Conservation (phyloP, 1,140 invertebrate genomes). For the Teleogryllus occipitalis region DNA sequence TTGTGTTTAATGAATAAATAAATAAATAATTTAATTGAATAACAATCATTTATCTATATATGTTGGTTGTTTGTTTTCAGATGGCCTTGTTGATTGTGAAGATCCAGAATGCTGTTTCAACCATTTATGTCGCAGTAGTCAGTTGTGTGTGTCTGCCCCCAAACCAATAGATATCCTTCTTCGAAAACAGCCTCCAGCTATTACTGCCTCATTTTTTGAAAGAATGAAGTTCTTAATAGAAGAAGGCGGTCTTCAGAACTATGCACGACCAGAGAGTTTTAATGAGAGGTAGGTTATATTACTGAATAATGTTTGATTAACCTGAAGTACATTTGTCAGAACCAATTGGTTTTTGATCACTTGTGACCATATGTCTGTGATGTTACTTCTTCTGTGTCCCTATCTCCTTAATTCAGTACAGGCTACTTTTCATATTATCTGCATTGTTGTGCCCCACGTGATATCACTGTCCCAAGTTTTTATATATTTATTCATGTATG, state of each 20-base stretch:
- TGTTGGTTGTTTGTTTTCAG: constrained; percentile 41
- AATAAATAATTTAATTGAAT: too few relatives aligned
- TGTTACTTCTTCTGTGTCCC: constrained; percentile 11
- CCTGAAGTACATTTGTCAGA: background rate
- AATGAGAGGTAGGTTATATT: constrained; percentile 80
- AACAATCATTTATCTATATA: too few relatives aligned
- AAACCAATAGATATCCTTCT: constrained; percentile 91
- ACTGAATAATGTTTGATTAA: background rate
- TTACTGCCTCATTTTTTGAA: constrained; percentile 95
- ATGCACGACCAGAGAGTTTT: constrained; percentile 87
- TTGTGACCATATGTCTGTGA: background rate
- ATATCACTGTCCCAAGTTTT: constrained; percentile 40
- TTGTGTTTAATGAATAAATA: too few relatives aligned
- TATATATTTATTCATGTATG: constrained; percentile 17
- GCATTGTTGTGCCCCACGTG: constrained; percentile 72
- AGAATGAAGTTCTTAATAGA: constrained; percentile 97
- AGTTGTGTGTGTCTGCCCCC: constrained; percentile 82
- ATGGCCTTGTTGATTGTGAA: constrained; percentile 92
- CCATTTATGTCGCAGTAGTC: constrained; percentile 69
- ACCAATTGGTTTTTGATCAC: background rate
- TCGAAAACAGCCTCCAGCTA: constrained; percentile 87
- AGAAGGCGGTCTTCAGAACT: constrained; percentile 93
- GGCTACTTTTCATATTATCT: constrained; percentile 24
- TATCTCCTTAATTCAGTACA: constrained; percentile 31
- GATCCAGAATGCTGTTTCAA: constrained; percentile 93